phyloP scores from a whole-genome alignment of 30 jellyfish, hydroid and myxozoan species.

The Chrysaora quinquecirrha region DNA sequence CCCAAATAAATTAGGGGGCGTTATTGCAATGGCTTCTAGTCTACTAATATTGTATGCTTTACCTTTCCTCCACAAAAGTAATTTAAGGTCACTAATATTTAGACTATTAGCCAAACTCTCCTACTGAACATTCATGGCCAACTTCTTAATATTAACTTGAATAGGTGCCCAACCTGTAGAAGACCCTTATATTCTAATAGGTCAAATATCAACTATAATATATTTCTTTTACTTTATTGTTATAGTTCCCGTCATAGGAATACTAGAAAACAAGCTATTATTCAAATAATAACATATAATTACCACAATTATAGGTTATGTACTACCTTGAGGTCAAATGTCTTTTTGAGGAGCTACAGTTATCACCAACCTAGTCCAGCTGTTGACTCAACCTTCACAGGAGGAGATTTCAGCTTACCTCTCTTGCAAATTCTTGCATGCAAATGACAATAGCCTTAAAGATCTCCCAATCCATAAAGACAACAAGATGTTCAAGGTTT shows the following conservation, averaged over 20 bases:
- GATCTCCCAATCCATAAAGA: no score
- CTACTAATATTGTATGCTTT: background rate
- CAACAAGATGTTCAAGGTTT: no score
- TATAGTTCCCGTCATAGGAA: background rate
- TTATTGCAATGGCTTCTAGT: constrained; percentile 19
- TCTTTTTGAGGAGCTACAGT: no score
- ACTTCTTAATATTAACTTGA: constrained; percentile 39
- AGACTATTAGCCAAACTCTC: constrained; percentile 20
- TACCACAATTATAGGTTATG: constrained; percentile 8
- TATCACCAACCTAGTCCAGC: no score
- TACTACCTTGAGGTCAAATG: no score
- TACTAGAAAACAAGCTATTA: background rate
- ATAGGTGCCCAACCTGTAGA: constrained; percentile 54
- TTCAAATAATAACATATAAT: constrained; percentile 14
- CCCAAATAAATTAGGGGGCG: constrained; percentile 63
- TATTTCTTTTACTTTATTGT: constrained; percentile 35
- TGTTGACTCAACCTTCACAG: no score
- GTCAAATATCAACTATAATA: constrained; percentile 18
- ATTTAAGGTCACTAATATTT: constrained; percentile 2
- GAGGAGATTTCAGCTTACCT: no score
- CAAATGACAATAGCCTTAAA: no score
- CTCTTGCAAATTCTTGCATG: no score
- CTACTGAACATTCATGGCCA: constrained; percentile 9
- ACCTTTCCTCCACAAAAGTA: background rate
- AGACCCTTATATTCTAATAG: constrained; percentile 45